Conservation (phyloP, 1,140 invertebrate species). For the Temnothorax curvispinosus region DNA sequence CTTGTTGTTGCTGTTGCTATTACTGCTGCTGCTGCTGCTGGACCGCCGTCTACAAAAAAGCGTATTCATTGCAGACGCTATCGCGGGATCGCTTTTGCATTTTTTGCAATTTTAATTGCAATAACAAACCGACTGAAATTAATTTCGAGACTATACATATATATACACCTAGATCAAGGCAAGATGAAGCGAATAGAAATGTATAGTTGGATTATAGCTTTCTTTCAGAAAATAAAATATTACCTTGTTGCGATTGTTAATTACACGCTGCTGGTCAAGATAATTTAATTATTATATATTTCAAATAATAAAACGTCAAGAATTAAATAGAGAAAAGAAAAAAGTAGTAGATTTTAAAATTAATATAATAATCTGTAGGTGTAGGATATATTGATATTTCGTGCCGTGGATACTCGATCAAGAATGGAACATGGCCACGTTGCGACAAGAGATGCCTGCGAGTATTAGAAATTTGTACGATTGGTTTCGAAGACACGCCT, state of each 20-base stretch:
- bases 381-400: no score
- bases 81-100: not conserved
- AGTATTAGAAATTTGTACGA: not conserved
- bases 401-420: no score
- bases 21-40: no score
- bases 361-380: no score
- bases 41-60: not conserved
- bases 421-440: conserved; percentile 34
- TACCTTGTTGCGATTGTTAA: no score
- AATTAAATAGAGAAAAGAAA: no score
- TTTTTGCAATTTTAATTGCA: not conserved
- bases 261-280: no score
- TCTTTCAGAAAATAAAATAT: no score
- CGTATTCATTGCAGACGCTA: conserved; percentile 40
- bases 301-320: no score
- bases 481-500: not conserved
- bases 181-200: not conserved
- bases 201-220: no score
- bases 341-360: no score
- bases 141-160: not conserved
- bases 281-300: not conserved
- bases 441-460: not conserved
- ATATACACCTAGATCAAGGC: not conserved
- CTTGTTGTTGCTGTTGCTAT: no score
- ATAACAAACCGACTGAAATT: not conserved